These are phyloP conservation scores for Meda fulgida DNA, from an alignment of 2,797 vertebrate genomes.

Conservation along the genomic window DNA sequence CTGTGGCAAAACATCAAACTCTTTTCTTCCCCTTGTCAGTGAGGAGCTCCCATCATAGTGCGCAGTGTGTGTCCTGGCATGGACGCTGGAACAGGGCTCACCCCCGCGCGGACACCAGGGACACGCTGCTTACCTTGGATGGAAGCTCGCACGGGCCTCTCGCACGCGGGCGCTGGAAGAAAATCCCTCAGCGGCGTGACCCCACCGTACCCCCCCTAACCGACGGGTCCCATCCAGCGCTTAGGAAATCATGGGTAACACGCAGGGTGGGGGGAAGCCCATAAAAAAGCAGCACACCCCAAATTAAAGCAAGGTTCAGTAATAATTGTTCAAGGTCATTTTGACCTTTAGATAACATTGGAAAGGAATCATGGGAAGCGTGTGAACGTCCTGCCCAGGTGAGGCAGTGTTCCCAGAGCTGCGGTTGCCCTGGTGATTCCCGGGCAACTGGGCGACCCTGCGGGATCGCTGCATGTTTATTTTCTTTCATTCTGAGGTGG, in stretches of 20 bases:
- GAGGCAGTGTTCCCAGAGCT: conserved; percentile 47
- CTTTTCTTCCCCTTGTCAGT: conserved; percentile 18
- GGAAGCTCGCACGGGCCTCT: conserved; percentile 35
- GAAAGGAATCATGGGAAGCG: conserved; percentile 40
- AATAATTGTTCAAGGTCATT: conserved; percentile 38
- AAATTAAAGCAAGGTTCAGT: conserved; percentile 33
- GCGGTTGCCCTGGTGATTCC: conserved; percentile 43
- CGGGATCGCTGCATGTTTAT: conserved; percentile 55
- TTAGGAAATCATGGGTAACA: conserved; percentile 40
- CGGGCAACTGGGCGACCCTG: conserved; percentile 38
- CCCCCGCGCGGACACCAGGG: conserved; percentile 48
- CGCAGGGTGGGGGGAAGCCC: conserved; percentile 19
- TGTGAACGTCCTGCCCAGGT: conserved; percentile 47
- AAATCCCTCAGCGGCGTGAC: conserved; percentile 40
- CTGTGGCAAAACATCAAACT: conserved; percentile 51
- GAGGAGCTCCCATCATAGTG: conserved; percentile 39
- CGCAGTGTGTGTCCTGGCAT: conserved; percentile 61
- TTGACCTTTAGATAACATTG: conserved; percentile 44
- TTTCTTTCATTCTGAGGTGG: conserved; percentile 55
- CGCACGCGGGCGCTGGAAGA: conserved; percentile 30
- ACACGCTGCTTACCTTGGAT: conserved; percentile 56
- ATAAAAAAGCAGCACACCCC: conserved; percentile 50
- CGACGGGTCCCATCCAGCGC: conserved; percentile 36
- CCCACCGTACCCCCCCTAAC: conserved; percentile 38
- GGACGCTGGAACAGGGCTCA: conserved; percentile 56